Base-by-base conservation (phyloP, 2,113 vertebrate species). In the Tautogolabrus adspersus region DNA sequence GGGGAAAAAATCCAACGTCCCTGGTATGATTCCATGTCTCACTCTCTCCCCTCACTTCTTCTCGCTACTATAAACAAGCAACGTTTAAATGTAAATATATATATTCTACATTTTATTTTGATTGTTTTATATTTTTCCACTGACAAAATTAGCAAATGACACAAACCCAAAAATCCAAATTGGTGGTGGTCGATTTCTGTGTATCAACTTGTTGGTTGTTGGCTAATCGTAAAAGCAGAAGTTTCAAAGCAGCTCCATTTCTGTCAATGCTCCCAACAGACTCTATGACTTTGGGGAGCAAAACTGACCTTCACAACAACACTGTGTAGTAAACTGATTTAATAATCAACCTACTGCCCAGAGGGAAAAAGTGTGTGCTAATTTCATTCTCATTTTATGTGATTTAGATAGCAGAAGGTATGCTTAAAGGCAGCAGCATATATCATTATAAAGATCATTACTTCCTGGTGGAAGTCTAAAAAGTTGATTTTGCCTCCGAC, bases 401-500 rank as follows among this genome's bases (percentile, higher is more conserved):
- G 79, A 77, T 74, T 77, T 71, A 69, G 57, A 83, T 42, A 58
- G 60, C 78, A 82, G 74, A 77, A 79, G 57, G 10, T 67, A 37
- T 55, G 59, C 76, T 68, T 76, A 72, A 69, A 77, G 81, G 66
- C 81, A 38, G 47, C 40, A 79, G 82, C 61, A 83, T 65, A 60
- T 58, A 69, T 80, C 68, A 87, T 85, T 83, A 87, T 77, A 87
- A 86, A 86, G 66, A 60, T 75, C 85, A 82, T 81, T 81, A 69
- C 72, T 76, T 74, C 77, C 56, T 72, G 62, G 81, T 84, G 42
- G 70, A 63, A 54, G 63, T 59, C 70, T 77, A 66, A 85, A 86
- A 85, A 83, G 54, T 74, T 76, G 47, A 55, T 75, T 77, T 87
- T 80, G 63, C 72, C 64, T 86, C 62, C 66, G 84, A 84, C 72